Evolutionary conservation across 2,113 vertebrate species (phyloP).

Genomic region (Neogobius melanostomus): DNA sequence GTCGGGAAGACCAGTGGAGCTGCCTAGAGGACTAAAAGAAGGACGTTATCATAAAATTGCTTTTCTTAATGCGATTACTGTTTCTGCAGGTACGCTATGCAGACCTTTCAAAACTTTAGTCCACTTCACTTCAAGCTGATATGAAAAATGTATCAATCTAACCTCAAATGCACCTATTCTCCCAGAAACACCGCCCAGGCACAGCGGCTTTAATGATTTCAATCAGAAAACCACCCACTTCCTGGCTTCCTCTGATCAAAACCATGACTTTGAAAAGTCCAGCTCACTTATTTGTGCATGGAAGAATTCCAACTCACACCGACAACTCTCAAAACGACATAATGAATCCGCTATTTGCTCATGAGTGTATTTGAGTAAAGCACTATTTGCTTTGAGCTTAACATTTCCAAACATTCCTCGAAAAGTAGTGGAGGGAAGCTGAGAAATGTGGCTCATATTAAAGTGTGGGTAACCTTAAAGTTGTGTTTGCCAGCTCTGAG

Average conservation of each 20-base stretch:
- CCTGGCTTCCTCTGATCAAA: conserved; percentile 24
- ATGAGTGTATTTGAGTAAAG: conserved; percentile 43
- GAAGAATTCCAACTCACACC: conserved; percentile 30
- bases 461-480: conserved; percentile 16
- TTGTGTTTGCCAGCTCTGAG: conserved; percentile 21
- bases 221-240: conserved; percentile 43
- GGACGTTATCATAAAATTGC: conserved; percentile 44
- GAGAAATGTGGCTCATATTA: conserved; percentile 4
- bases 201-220: conserved; percentile 43
- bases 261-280: conserved; percentile 60
- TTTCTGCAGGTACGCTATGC: conserved; percentile 26
- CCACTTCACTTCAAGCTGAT: conserved; percentile 17
- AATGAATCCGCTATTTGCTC: conserved; percentile 63
- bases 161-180: conserved; percentile 45
- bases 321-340: conserved; percentile 49
- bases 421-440: conserved; percentile 31
- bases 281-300: conserved; percentile 41
- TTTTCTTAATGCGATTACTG: conserved; percentile 27
- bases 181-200: not conserved
- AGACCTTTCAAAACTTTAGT: conserved; percentile 24
- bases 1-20: conserved; percentile 12
- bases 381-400: conserved; percentile 51
- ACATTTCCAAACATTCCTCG: conserved; percentile 49
- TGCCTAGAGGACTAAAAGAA: conserved; percentile 16
- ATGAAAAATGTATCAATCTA: conserved; percentile 55